Evolutionary conservation across 2,797 vertebrate species (phyloP).

Genomic region (Acestrorhynchus altus): DNA sequence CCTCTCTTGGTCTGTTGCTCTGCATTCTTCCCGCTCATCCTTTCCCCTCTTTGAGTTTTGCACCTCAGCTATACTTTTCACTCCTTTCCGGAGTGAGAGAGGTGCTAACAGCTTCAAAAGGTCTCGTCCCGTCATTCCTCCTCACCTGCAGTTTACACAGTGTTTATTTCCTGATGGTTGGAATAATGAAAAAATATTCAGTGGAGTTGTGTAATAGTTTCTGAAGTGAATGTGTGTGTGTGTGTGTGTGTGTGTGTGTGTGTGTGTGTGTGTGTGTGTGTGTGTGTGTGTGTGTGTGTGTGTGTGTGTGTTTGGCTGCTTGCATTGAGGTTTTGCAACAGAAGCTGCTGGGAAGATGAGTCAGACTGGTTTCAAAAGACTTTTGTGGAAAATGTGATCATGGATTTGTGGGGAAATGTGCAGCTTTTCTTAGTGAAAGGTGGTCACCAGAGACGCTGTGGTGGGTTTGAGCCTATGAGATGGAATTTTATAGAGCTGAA

Average conservation of each 20-base stretch:
- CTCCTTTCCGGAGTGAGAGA: not conserved
- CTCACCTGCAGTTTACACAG: not conserved
- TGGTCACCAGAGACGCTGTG: not conserved
- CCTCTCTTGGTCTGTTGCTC: too few relatives aligned
- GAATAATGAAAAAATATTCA: not conserved
- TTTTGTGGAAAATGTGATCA: conserved; percentile 9
- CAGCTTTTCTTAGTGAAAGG: not conserved
- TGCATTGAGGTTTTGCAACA: conserved; percentile 41
- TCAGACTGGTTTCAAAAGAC: conserved; percentile 53
- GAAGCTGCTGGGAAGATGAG: conserved; percentile 53
- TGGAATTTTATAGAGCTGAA: not conserved
- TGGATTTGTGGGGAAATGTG: not conserved
- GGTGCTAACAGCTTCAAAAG: conserved; percentile 9
- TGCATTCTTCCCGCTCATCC: not conserved
- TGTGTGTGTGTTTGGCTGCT: conserved; percentile 15
- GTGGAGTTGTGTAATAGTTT: conserved; percentile 18
- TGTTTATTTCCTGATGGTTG: not conserved
- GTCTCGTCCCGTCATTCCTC: not conserved
- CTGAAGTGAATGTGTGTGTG: conserved; percentile 18
- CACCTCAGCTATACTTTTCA: not conserved
- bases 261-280: conserved; percentile 19
- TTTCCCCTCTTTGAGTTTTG: not conserved
- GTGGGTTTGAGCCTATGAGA: not conserved
- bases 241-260: conserved; percentile 27
- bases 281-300: conserved; percentile 18